Evolutionary conservation across 2,797 vertebrate genomes (phyloP).

Genomic region (Alauda arvensis): DNA sequence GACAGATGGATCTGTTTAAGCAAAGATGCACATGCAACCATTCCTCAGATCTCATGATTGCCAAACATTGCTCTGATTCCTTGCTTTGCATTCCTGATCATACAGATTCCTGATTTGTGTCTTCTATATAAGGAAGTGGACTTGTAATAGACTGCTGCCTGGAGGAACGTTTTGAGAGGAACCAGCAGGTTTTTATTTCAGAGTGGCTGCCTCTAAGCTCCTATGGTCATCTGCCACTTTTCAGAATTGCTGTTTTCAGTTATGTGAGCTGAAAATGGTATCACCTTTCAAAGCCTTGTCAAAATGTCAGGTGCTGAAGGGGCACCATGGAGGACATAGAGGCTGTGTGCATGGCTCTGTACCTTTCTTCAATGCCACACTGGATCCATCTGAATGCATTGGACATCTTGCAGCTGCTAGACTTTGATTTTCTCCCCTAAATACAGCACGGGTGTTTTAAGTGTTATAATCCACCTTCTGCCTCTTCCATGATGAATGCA

Average conservation of each 20-base stretch:
- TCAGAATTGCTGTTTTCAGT: neutral
- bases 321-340: neutral
- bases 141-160: neutral
- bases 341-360: neutral
- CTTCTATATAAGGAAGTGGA: fast-evolving
- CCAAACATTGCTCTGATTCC: neutral
- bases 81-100: neutral
- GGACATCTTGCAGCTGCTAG: neutral
- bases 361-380: neutral
- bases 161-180: neutral
- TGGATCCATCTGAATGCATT: fast-evolving
- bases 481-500: neutral
- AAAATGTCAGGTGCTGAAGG: neutral
- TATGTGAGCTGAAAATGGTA: neutral
- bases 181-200: neutral
- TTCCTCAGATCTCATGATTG: neutral
- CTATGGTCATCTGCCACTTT: neutral
- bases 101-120: neutral
- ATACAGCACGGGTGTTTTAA: neutral
- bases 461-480: neutral
- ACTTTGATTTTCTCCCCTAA: neutral
- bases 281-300: neutral
- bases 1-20: neutral
- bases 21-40: neutral
- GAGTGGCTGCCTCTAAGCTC: neutral